Evolutionary conservation across 2,888 invertebrate species (phyloP).

Genomic region (Dicranocentrus wangi): DNA sequence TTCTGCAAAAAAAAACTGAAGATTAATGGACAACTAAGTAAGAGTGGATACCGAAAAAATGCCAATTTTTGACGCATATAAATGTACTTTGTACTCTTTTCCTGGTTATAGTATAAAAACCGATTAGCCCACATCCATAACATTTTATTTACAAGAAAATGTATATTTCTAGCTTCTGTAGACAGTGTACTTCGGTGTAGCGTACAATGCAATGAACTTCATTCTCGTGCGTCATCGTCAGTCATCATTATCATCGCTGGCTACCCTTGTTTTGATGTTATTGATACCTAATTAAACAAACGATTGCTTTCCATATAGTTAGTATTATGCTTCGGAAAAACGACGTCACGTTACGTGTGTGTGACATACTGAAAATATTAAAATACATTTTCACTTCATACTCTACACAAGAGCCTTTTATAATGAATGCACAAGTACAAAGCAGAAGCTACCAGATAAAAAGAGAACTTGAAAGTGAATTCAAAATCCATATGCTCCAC

Average conservation of each 20-base stretch:
- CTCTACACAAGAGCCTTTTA: not conserved
- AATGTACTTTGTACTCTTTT: not conserved
- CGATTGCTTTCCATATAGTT: not conserved
- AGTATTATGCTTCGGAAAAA: no score
- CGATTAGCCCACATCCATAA: no score
- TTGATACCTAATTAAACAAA: not conserved
- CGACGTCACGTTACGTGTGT: no score
- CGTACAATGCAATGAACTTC: not conserved
- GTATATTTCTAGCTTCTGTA: no score
- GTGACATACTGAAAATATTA: not conserved
- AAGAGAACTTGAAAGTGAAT: no score
- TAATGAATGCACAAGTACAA: no score
- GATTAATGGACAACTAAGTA: constrained; percentile 20
- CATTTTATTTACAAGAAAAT: no score
- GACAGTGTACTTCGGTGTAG: no score
- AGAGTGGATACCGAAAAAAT: constrained; percentile 16
- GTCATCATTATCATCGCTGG: constrained; percentile 4
- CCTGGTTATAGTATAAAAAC: no score
- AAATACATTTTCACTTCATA: not conserved
- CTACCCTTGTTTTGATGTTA: not conserved
- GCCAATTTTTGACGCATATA: constrained; percentile 20
- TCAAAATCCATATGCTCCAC: no score
- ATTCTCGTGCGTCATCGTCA: constrained; percentile 23
- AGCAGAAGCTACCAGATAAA: no score
- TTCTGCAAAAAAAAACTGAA: not conserved